Evolutionary conservation across 2,797 vertebrate species (phyloP).

Genomic region (Valencia hispanica): DNA sequence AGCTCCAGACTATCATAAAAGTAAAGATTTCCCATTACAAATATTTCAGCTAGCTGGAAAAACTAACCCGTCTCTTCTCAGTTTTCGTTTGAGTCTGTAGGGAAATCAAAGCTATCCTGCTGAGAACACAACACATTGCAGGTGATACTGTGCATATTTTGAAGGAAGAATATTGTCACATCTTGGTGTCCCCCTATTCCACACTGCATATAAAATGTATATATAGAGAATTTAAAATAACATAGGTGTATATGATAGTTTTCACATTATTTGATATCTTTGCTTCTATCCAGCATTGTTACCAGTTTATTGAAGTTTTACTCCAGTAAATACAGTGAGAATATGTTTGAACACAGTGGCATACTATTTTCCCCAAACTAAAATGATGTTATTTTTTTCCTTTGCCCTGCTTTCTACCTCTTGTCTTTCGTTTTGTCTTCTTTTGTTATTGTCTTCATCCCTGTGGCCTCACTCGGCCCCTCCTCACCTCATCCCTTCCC

Average conservation of each 20-base stretch:
- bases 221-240: background rate
- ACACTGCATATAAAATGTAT: background rate
- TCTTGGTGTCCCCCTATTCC: background rate
- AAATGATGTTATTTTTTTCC: background rate
- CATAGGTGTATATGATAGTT: background rate
- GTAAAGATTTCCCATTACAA: too few relatives aligned
- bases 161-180: background rate
- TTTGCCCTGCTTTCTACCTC: slow-evolving; percentile 8
- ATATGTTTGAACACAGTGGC: background rate
- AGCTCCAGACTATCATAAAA: background rate
- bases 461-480: slow-evolving; percentile 19
- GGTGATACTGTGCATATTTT: background rate
- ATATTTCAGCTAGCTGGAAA: background rate
- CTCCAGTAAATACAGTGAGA: background rate
- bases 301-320: background rate
- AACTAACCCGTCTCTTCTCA: background rate
- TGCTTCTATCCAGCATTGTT: background rate
- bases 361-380: slow-evolving; percentile 1
- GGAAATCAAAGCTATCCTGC: background rate
- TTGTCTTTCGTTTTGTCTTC: slow-evolving; percentile 34
- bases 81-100: background rate
- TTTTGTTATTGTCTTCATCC: slow-evolving; percentile 37
- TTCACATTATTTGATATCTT: background rate
- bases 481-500: slow-evolving; percentile 28
- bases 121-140: background rate